Evolutionary conservation across 2,888 invertebrate species (phyloP).

Genomic region (Lithophane leautieri): DNA sequence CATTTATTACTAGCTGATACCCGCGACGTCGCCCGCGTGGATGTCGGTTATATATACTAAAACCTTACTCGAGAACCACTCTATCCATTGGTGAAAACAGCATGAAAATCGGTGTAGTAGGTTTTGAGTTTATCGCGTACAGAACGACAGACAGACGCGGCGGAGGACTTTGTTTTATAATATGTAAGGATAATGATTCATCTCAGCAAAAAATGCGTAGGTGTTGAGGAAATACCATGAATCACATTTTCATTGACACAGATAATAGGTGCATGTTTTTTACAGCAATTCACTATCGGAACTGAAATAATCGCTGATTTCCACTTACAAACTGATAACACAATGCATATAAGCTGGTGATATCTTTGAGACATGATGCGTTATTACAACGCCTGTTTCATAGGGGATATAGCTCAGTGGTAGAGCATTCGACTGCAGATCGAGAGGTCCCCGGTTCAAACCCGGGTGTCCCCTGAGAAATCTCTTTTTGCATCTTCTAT

Average conservation of each 20-base stretch:
- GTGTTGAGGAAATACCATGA: conserved; percentile 4
- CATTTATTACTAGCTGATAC: too few relatives aligned
- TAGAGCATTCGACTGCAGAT: conserved; percentile 90
- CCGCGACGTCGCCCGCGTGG: too few relatives aligned
- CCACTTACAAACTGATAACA: background rate
- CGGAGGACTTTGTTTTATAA: too few relatives aligned
- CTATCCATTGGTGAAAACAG: too few relatives aligned
- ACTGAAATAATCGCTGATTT: conserved; percentile 8
- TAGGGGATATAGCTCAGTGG: conserved; percentile 89
- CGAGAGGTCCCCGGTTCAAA: conserved; percentile 90
- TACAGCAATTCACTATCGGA: background rate
- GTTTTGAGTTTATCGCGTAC: too few relatives aligned
- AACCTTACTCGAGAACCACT: too few relatives aligned
- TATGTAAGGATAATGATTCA: too few relatives aligned
- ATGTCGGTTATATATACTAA: too few relatives aligned
- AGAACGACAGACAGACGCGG: too few relatives aligned
- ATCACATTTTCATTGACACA: background rate
- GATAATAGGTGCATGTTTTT: background rate
- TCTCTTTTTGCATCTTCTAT: conserved; percentile 49
- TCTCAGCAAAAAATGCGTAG: background rate
- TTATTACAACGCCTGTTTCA: conserved; percentile 48
- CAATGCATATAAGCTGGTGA: background rate
- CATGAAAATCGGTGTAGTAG: too few relatives aligned
- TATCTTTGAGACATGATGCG: background rate
- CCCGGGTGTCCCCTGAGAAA: conserved; percentile 87